Conservation (phyloP, 2,797 vertebrate species). For the Orestias chungarensis region DNA sequence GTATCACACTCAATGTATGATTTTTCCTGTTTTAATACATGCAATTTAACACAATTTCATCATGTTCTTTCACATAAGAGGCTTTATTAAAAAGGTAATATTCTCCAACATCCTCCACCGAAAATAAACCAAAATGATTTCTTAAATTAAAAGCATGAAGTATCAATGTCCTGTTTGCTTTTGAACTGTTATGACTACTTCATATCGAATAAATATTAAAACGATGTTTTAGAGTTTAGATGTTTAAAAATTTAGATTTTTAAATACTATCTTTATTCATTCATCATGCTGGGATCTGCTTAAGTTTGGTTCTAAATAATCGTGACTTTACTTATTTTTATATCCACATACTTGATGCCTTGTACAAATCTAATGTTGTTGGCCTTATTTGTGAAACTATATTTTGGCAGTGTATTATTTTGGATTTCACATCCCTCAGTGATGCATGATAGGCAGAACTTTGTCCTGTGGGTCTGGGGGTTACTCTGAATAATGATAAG, state of each 20-base stretch:
- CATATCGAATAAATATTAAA: not conserved
- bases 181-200: not conserved
- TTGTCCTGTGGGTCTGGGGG: conserved; percentile 53
- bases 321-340: not conserved
- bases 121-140: too few species aligned
- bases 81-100: too few species aligned
- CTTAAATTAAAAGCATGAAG: not conserved
- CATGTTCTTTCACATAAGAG: too few species aligned
- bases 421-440: conserved; percentile 30
- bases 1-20: too few species aligned
- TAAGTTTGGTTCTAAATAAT: not conserved
- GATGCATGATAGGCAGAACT: conserved; percentile 46
- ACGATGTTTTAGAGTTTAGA: not conserved
- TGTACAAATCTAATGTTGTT: conserved; percentile 10
- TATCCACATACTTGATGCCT: not conserved
- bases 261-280: not conserved
- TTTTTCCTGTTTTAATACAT: too few species aligned
- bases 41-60: too few species aligned
- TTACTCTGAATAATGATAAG: conserved; percentile 68
- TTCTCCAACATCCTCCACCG: too few species aligned
- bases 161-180: not conserved
- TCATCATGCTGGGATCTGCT: not conserved
- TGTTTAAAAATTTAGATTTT: too few species aligned
- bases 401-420: conserved; percentile 29
- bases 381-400: conserved; percentile 22